Evolutionary conservation across 2,888 invertebrate genomes (phyloP).

Genomic region (Trypoxylon attenuatum): DNA sequence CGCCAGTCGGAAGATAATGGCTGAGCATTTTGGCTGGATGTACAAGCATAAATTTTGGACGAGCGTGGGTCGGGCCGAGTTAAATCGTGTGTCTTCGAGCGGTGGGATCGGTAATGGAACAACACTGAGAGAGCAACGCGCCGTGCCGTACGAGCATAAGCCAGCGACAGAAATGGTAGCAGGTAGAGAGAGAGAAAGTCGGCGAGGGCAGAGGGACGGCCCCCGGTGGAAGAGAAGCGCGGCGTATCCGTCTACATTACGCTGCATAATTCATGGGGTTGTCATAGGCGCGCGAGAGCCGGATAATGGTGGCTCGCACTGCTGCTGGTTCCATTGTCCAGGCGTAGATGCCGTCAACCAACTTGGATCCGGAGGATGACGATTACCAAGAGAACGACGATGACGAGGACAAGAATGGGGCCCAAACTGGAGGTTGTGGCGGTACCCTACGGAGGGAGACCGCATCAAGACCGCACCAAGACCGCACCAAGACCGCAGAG

Average conservation of each 20-base stretch:
- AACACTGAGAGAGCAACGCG: slow-evolving; percentile 43
- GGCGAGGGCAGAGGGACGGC: not conserved
- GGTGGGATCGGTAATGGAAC: slow-evolving; percentile 58
- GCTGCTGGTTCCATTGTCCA: slow-evolving; percentile 65
- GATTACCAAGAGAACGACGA: slow-evolving; percentile 44
- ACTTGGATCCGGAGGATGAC: slow-evolving; percentile 59
- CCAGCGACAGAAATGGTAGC: not conserved
- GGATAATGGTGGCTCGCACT: slow-evolving; percentile 68
- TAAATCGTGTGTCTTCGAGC: slow-evolving; percentile 52
- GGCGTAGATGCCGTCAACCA: slow-evolving; percentile 58
- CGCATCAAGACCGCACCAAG: too few species aligned
- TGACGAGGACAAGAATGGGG: slow-evolving; percentile 2
- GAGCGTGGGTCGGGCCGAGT: not conserved
- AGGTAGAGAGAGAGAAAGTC: not conserved
- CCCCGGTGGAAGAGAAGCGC: slow-evolving; percentile 31
- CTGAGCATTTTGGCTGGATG: not conserved
- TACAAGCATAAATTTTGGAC: not conserved
- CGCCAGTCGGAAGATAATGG: too few species aligned
- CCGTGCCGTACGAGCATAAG: slow-evolving; percentile 7
- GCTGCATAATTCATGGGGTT: slow-evolving; percentile 73
- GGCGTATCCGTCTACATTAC: slow-evolving; percentile 71
- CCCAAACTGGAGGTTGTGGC: too few species aligned
- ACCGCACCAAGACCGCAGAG: too few species aligned
- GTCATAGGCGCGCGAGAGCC: slow-evolving; percentile 72
- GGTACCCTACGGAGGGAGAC: too few species aligned